These are phyloP conservation scores for Bombus consobrinus DNA, from an alignment of 1,140 invertebrate species.

Conservation along the genomic window DNA sequence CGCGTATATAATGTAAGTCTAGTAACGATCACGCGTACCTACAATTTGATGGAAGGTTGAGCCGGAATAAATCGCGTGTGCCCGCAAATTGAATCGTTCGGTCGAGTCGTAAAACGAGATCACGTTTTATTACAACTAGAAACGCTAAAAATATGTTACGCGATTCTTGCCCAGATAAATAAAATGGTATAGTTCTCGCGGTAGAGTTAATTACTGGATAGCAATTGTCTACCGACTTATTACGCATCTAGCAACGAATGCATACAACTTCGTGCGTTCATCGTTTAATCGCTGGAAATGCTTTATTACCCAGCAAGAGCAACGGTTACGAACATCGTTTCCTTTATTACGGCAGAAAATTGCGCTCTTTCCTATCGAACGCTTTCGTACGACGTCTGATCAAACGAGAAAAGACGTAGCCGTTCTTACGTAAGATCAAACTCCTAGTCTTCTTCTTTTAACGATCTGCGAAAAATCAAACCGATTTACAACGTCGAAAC, in stretches of 20 bases:
- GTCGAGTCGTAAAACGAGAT: background rate
- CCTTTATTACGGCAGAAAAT: background rate
- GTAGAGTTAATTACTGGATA: background rate
- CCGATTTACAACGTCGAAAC: constrained; percentile 22
- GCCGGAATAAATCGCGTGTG: constrained; percentile 30
- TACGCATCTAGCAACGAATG: background rate
- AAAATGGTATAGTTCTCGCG: background rate
- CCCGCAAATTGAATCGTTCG: background rate
- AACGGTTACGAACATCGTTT: background rate
- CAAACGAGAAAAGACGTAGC: background rate
- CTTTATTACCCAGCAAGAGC: background rate
- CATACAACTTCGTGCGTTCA: background rate
- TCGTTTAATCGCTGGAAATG: background rate
- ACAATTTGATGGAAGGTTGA: background rate
- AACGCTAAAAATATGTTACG: background rate
- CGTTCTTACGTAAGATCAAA: background rate
- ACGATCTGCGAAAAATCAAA: background rate
- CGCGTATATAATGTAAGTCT: background rate
- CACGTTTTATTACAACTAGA: background rate
- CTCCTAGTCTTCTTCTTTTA: background rate
- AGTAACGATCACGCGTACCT: constrained; percentile 1
- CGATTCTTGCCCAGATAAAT: background rate
- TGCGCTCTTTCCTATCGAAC: background rate
- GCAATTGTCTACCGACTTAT: background rate
- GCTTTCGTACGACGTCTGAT: background rate